A percentile compares a stretch with the other conserved stretches of the same genome.
These are phyloP conservation scores for Drosophila acutilabella DNA, from an alignment of 2,888 invertebrate species.

Conservation along the genomic window DNA sequence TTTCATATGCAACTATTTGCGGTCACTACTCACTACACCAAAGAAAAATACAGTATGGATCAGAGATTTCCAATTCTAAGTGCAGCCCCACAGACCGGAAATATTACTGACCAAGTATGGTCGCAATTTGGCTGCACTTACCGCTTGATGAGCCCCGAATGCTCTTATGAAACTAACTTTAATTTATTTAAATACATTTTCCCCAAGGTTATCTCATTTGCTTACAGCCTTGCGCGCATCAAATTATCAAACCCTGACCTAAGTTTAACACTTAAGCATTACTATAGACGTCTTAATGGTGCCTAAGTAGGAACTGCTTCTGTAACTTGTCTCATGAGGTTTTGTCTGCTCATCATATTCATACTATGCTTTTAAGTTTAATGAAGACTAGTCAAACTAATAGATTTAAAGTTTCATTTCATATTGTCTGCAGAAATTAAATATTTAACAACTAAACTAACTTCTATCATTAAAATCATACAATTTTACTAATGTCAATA, in stretches of 20 bases:
- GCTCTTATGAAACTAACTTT: constrained; percentile 8
- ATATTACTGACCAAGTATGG: constrained; percentile 18
- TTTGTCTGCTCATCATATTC: too few relatives aligned
- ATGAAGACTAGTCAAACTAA: too few relatives aligned
- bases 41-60: background rate
- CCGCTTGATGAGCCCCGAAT: constrained; percentile 1
- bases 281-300: background rate
- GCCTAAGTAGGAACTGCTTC: background rate
- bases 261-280: constrained; percentile 1
- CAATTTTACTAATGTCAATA: too few relatives aligned
- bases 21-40: background rate
- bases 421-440: too few relatives aligned
- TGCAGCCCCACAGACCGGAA: background rate
- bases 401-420: too few relatives aligned
- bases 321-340: too few relatives aligned
- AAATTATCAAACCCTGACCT: constrained; percentile 4
- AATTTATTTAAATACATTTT: constrained; percentile 21
- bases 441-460: too few relatives aligned
- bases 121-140: constrained; percentile 18
- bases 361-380: too few relatives aligned
- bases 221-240: constrained; percentile 14
- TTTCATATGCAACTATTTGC: constrained; percentile 14
- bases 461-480: too few relatives aligned
- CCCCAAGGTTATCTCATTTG: constrained; percentile 8
- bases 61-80: constrained; percentile 4